phyloP scores from a whole-genome alignment of 2,797 vertebrate species.

The Typhlichthys subterraneus region DNA sequence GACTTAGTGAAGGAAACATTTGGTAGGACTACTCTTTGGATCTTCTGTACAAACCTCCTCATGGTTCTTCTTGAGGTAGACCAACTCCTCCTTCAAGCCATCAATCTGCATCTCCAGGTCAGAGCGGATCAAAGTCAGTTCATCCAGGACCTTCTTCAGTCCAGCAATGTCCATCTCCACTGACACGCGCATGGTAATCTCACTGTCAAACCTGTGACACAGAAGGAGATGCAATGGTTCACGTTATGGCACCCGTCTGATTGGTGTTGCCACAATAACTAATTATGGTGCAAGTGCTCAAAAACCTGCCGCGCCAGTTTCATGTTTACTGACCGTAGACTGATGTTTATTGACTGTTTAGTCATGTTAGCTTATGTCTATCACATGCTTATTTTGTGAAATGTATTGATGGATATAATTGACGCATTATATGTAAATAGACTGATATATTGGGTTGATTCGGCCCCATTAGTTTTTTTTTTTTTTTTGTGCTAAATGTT shows the following conservation, averaged over 20 bases:
- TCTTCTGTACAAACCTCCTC: slow-evolving; percentile 61
- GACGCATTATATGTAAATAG: background rate
- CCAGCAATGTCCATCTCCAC: slow-evolving; percentile 72
- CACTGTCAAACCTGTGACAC: slow-evolving; percentile 70
- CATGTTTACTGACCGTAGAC: background rate
- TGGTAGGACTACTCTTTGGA: background rate
- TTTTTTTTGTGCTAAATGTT: background rate
- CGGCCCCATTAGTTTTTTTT: background rate
- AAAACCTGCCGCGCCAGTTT: slow-evolving; percentile 52
- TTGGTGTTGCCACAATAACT: background rate
- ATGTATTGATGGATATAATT: too few species aligned
- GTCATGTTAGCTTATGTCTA: slow-evolving; percentile 2
- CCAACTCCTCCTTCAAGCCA: slow-evolving; percentile 75
- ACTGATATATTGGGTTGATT: background rate
- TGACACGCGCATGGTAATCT: slow-evolving; percentile 62
- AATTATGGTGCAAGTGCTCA: background rate
- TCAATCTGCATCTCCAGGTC: slow-evolving; percentile 79
- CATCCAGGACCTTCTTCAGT: slow-evolving; percentile 72
- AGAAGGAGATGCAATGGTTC: background rate
- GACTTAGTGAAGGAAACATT: background rate
- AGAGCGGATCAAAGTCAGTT: slow-evolving; percentile 66
- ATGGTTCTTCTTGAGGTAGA: slow-evolving; percentile 79
- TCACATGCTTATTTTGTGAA: background rate
- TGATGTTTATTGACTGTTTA: slow-evolving; percentile 21
- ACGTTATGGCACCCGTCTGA: background rate